Percentiles rank a stretch among this genome's conserved stretches.
phyloP scores from a whole-genome alignment of 2,888 invertebrate species.

The Anorthoa munda region DNA sequence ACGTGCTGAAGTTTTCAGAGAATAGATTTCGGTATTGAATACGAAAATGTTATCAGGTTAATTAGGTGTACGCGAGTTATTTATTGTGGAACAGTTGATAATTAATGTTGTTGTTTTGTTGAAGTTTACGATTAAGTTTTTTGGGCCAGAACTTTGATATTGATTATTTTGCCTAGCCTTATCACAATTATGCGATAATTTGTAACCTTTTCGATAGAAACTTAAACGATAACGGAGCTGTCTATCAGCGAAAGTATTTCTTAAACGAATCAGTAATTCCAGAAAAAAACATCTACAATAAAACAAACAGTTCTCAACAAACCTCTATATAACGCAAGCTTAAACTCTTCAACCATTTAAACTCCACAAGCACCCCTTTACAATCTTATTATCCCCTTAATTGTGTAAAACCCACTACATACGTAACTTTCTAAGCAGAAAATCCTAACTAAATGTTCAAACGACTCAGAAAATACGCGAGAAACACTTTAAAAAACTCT shows the following conservation, averaged over 20 bases:
- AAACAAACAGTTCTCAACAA: neutral
- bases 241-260: neutral
- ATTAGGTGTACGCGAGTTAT: conserved; percentile 15
- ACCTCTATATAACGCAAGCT: neutral
- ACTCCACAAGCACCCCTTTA: neutral
- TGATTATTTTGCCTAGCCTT: neutral
- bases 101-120: neutral
- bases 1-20: conserved; percentile 61
- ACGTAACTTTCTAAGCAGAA: neutral
- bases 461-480: conserved; percentile 27
- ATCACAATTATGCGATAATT: no score
- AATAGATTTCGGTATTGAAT: conserved; percentile 48
- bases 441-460: conserved; percentile 11
- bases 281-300: neutral
- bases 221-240: neutral
- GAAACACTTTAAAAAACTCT: conserved; percentile 23
- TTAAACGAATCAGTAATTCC: neutral
- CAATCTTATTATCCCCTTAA: neutral
- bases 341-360: neutral
- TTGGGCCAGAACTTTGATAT: neutral
- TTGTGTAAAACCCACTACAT: neutral
- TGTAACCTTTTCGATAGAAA: no score
- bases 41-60: conserved; percentile 24
- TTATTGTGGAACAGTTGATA: neutral
- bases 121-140: neutral